Percentiles rank a stretch among this genome's conserved stretches.
Evolutionary conservation across 2,797 vertebrate species (phyloP).

Genomic region (Pseudochromis fuscus): DNA sequence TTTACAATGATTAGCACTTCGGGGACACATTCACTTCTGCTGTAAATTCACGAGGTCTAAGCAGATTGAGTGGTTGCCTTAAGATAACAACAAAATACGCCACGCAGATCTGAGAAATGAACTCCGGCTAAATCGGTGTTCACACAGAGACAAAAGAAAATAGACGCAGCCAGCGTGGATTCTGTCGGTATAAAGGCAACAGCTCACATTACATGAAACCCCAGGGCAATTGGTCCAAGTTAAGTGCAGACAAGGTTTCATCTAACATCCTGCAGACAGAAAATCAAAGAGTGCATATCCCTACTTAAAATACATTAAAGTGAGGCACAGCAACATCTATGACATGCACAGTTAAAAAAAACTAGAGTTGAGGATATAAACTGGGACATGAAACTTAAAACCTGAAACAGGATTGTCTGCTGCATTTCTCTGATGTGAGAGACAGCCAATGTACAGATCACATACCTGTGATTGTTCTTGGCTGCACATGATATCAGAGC

Average conservation of each 20-base stretch:
- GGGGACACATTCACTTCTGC: conserved; percentile 52
- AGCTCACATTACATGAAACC: conserved; percentile 38
- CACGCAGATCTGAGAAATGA: conserved; percentile 28
- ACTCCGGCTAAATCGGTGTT: conserved; percentile 24
- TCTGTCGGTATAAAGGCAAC: conserved; percentile 39
- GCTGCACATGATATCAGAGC: conserved; percentile 62
- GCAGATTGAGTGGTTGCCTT: conserved; percentile 38
- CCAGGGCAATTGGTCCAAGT: conserved; percentile 26
- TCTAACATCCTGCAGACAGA: conserved; percentile 25
- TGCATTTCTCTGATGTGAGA: conserved; percentile 30
- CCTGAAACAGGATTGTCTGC: conserved; percentile 17
- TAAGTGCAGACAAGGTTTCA: conserved; percentile 36
- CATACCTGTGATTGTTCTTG: conserved; percentile 73
- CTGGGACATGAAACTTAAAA: conserved; percentile 4
- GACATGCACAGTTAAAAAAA: background rate
- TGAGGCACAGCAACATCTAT: background rate
- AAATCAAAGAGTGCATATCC: conserved; percentile 13
- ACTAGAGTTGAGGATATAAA: background rate
- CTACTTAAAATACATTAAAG: conserved; percentile 7
- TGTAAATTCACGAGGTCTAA: conserved; percentile 30
- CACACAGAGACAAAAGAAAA: conserved; percentile 47
- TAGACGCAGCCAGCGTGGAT: conserved; percentile 21
- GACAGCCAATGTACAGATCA: conserved; percentile 52
- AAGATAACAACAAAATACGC: conserved; percentile 45
- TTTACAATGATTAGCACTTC: conserved; percentile 53